phyloP scores from a whole-genome alignment of 1,140 invertebrate species.

The Eufriesea mexicana region DNA sequence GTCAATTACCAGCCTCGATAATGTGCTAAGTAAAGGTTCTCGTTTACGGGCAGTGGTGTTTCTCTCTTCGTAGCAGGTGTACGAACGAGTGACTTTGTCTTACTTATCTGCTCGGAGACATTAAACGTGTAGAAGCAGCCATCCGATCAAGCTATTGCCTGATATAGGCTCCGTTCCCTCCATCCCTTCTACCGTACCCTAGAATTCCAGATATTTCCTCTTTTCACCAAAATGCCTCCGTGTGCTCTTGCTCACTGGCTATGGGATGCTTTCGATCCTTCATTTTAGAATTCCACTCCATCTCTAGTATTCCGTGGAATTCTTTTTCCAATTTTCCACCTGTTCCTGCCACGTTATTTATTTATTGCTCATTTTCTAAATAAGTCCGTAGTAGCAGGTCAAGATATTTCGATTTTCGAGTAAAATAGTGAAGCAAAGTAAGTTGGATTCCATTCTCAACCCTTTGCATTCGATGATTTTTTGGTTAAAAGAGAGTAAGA shows the following conservation, averaged over 20 bases:
- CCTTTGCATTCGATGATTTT: no score
- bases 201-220: conserved; percentile 1
- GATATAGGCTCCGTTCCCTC: conserved; percentile 21
- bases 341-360: no score
- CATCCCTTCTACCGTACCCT: background rate
- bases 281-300: no score
- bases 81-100: conserved; percentile 1
- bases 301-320: no score
- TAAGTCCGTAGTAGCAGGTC: no score
- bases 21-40: conserved; percentile 60
- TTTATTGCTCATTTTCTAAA: no score
- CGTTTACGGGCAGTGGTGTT: conserved; percentile 36
- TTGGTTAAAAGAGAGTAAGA: no score
- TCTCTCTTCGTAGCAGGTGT: conserved; percentile 40
- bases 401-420: no score
- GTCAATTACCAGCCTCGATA: conserved; percentile 65
- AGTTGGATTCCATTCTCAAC: no score
- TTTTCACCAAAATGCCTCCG: background rate
- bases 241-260: background rate
- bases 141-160: conserved; percentile 7
- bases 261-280: no score
- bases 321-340: no score
- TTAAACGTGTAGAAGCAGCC: conserved; percentile 40
- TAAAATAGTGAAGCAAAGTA: no score
- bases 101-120: conserved; percentile 37